phyloP scores from a whole-genome alignment of 2,888 invertebrate genomes.

The Erebia palarica region DNA sequence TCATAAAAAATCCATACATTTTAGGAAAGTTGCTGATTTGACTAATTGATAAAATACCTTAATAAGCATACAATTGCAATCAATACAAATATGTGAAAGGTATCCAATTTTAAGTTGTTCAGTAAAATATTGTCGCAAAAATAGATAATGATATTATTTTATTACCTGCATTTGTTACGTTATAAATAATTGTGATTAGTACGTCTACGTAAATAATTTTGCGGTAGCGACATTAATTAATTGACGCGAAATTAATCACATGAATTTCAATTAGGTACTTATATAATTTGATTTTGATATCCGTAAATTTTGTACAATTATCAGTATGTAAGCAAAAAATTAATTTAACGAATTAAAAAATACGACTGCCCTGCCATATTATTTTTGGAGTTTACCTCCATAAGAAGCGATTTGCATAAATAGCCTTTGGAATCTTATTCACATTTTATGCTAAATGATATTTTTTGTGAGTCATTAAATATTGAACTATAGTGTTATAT shows the following conservation, averaged over 20 bases:
- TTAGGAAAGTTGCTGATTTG: too few relatives aligned
- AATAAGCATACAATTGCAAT: too few relatives aligned
- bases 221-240: conserved; percentile 13
- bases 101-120: neutral
- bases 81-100: neutral
- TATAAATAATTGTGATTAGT: conserved; percentile 8
- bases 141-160: conserved; percentile 1
- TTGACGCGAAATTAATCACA: conserved; percentile 5
- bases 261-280: neutral
- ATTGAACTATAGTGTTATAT: too few relatives aligned
- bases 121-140: neutral
- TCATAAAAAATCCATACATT: too few relatives aligned
- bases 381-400: too few relatives aligned
- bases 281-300: conserved; percentile 10
- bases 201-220: conserved; percentile 10
- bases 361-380: too few relatives aligned
- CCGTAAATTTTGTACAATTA: neutral
- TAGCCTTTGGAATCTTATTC: too few relatives aligned
- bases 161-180: neutral
- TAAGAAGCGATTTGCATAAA: too few relatives aligned
- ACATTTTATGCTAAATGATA: too few relatives aligned
- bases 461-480: too few relatives aligned
- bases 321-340: neutral
- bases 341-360: too few relatives aligned
- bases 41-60: too few relatives aligned